These are phyloP conservation scores for Orchesella flavescens DNA, from an alignment of 2,888 invertebrate species.

Conservation along the genomic window DNA sequence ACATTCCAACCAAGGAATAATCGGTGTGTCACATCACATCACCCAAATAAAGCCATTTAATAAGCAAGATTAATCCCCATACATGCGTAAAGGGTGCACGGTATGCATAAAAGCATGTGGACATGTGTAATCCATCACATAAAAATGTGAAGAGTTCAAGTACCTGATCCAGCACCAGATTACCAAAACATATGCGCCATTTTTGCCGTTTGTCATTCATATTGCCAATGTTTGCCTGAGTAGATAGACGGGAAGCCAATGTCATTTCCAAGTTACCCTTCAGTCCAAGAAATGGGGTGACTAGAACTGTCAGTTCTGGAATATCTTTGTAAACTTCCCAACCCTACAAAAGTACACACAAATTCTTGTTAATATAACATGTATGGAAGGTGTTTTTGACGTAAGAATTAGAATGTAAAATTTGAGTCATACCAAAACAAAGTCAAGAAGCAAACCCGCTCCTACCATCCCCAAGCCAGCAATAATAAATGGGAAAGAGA, in stretches of 20 bases:
- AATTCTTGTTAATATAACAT: neutral
- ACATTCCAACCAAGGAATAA: neutral
- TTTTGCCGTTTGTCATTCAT: constrained; percentile 82
- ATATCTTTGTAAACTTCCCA: constrained; percentile 83
- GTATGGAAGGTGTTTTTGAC: neutral
- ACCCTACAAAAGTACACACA: constrained; percentile 76
- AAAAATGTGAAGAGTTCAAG: constrained; percentile 41
- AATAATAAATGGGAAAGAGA: constrained; percentile 65
- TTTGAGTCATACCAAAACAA: constrained; percentile 54
- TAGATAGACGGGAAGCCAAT: constrained; percentile 90
- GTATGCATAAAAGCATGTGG: too few relatives aligned
- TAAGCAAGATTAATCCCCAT: too few relatives aligned
- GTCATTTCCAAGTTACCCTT: constrained; percentile 89
- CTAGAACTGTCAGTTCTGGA: constrained; percentile 83
- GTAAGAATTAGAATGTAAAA: neutral
- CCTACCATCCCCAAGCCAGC: constrained; percentile 69
- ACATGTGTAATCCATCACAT: neutral
- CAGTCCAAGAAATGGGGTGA: constrained; percentile 90
- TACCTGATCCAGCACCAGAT: constrained; percentile 84
- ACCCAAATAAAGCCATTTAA: neutral
- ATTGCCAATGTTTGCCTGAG: constrained; percentile 86
- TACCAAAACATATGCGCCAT: constrained; percentile 82
- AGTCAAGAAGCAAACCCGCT: constrained; percentile 65
- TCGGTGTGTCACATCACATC: neutral
- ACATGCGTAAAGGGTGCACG: too few relatives aligned